Evolutionary conservation across 1,140 invertebrate genomes (phyloP).

Genomic region (Aradophagus sp.): DNA sequence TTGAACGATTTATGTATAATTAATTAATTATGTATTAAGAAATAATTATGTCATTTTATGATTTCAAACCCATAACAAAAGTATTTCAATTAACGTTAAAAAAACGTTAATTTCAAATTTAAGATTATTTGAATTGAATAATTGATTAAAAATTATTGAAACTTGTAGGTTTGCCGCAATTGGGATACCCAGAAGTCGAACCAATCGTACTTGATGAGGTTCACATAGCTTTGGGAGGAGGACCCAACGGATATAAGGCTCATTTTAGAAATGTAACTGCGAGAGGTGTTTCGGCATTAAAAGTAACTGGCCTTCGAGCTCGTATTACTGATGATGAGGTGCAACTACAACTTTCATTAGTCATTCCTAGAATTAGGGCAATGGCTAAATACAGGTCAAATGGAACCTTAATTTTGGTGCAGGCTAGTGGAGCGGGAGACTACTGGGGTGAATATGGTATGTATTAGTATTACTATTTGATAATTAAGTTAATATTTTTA

Average conservation of each 20-base stretch:
- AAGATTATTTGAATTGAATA: no score
- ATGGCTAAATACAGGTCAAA: constrained; percentile 85
- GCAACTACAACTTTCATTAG: constrained; percentile 85
- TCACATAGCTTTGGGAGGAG: constrained; percentile 83
- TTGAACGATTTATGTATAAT: no score
- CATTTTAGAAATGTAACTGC: constrained; percentile 86
- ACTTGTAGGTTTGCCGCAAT: constrained; percentile 66
- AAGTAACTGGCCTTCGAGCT: constrained; percentile 82
- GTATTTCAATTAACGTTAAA: no score
- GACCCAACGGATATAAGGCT: constrained; percentile 85
- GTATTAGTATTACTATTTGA: constrained; percentile 20
- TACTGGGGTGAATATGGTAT: constrained; percentile 91
- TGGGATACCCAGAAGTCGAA: constrained; percentile 78
- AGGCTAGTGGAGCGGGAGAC: constrained; percentile 86
- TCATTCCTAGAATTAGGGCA: constrained; percentile 84
- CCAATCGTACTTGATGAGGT: constrained; percentile 86
- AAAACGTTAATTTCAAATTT: no score
- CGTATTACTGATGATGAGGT: constrained; percentile 77
- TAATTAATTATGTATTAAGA: no score
- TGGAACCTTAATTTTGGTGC: constrained; percentile 84
- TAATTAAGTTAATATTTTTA: background rate
- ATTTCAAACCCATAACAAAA: no score
- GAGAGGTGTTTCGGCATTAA: constrained; percentile 84
- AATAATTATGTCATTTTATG: no score
- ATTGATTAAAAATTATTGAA: no score